phyloP scores from a whole-genome alignment of 2,888 invertebrate species.

The Cephus pygmeus region DNA sequence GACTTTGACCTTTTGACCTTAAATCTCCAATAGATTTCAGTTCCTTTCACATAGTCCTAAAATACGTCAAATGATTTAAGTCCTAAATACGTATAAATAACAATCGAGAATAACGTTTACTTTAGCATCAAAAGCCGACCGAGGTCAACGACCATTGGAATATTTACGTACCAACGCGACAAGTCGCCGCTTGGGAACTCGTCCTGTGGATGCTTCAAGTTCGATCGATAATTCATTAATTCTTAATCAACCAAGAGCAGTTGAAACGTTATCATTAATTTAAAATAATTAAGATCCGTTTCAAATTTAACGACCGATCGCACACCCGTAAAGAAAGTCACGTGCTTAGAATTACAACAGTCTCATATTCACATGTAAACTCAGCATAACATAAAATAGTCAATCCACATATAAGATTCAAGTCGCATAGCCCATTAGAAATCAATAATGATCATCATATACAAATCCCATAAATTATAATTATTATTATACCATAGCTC shows the following conservation, averaged over 20 bases:
- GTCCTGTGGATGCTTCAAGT: slow-evolving; percentile 28
- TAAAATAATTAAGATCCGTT: background rate
- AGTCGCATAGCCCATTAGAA: background rate
- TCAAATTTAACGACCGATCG: background rate
- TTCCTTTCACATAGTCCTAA: background rate
- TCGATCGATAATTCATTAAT: background rate
- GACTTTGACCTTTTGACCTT: background rate
- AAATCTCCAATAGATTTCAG: background rate
- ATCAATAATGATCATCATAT: background rate
- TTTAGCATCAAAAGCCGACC: slow-evolving; percentile 57
- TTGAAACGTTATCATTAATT: background rate
- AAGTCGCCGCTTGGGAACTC: slow-evolving; percentile 38
- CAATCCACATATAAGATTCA: background rate
- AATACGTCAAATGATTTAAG: background rate
- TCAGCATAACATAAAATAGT: background rate
- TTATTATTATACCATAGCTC: background rate
- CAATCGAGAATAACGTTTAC: slow-evolving; percentile 33
- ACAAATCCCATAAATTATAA: background rate
- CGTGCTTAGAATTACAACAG: background rate
- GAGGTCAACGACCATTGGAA: slow-evolving; percentile 61
- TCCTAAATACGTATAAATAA: slow-evolving; percentile 4
- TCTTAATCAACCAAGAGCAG: background rate
- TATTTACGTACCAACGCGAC: slow-evolving; percentile 58
- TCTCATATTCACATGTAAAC: background rate
- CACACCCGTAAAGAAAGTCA: background rate